phyloP scores from a whole-genome alignment of 2,888 invertebrate genomes.

The Protophormia terraenovae region DNA sequence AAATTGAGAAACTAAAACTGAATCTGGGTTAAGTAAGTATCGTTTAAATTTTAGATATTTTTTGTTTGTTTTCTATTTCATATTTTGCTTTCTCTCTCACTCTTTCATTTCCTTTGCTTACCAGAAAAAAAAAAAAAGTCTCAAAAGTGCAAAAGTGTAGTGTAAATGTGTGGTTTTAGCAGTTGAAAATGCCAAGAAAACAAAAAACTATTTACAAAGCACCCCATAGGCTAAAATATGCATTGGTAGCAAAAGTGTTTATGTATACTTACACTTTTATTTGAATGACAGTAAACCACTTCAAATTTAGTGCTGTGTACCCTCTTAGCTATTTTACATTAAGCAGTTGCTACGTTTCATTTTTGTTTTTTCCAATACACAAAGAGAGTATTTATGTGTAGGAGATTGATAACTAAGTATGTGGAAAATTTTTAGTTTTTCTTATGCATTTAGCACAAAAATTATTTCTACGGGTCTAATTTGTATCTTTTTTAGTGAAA shows the following conservation, averaged over 20 bases:
- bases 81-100: neutral
- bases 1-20: conserved; percentile 16
- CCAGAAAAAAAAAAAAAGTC: conserved; percentile 1
- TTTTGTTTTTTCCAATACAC: neutral
- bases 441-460: too few relatives aligned
- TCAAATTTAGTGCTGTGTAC: neutral
- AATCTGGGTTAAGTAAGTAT: conserved; percentile 66
- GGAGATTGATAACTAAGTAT: too few relatives aligned
- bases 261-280: conserved; percentile 21
- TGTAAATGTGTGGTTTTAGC: conserved; percentile 7
- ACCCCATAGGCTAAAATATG: conserved; percentile 27
- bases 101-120: neutral
- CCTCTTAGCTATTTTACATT: neutral
- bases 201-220: neutral
- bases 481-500: too few relatives aligned
- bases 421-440: too few relatives aligned
- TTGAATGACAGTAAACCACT: neutral
- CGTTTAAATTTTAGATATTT: conserved; percentile 56
- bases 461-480: too few relatives aligned
- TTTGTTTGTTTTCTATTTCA: neutral
- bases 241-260: conserved; percentile 36
- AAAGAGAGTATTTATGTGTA: too few relatives aligned
- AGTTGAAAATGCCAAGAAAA: neutral
- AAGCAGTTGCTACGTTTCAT: neutral
- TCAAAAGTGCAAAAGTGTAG: neutral